A percentile compares a stretch with the other conserved stretches of the same genome.
Evolutionary conservation across 2,888 invertebrate species (phyloP).

Genomic region (Meta bourneti): DNA sequence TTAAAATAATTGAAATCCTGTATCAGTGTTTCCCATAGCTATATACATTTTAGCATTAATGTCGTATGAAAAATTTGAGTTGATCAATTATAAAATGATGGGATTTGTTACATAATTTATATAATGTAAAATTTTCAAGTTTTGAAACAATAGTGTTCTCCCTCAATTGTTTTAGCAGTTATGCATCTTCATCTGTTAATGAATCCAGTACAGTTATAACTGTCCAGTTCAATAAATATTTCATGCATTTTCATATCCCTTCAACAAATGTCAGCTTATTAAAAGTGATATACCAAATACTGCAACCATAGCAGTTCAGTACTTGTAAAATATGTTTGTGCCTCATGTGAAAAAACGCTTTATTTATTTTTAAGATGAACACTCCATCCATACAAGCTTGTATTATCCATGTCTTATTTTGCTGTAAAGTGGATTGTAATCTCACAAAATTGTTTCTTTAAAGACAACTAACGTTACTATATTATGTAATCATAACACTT

Average conservation of each 20-base stretch:
- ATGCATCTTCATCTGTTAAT: too few species aligned
- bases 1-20: too few species aligned
- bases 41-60: too few species aligned
- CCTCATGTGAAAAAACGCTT: slow-evolving; percentile 51
- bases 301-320: slow-evolving; percentile 37
- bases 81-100: too few species aligned
- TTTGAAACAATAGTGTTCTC: too few species aligned
- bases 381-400: slow-evolving; percentile 56
- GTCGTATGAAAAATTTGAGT: too few species aligned
- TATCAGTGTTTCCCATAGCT: too few species aligned
- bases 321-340: slow-evolving; percentile 64
- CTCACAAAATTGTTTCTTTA: slow-evolving; percentile 17
- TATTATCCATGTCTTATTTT: slow-evolving; percentile 32
- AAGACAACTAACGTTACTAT: background rate
- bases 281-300: slow-evolving; percentile 55
- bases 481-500: background rate
- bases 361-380: slow-evolving; percentile 66
- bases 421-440: background rate
- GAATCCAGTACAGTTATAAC: too few species aligned
- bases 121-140: background rate
- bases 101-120: too few species aligned
- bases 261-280: slow-evolving; percentile 40
- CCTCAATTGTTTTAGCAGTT: too few species aligned
- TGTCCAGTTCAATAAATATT: background rate
- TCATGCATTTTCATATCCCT: slow-evolving; percentile 74